Conservation (phyloP, 2,888 invertebrate genomes). For the Scrobipalpa costella region DNA sequence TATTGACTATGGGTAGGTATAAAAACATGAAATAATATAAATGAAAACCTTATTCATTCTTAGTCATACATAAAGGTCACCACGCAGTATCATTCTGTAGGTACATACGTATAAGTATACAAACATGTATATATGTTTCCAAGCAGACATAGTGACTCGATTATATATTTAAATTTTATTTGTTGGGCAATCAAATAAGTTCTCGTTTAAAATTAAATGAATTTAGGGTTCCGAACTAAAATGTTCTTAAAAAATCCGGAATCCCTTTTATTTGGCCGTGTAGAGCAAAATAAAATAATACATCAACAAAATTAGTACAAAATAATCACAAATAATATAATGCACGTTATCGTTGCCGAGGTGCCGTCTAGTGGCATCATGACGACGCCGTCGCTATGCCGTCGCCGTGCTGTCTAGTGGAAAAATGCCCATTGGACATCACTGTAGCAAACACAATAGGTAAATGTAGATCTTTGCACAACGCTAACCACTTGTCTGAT, state of each 20-base stretch:
- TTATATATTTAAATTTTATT: not conserved
- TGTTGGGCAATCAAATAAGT: not conserved
- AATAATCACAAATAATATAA: too few species aligned
- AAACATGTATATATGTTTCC: not conserved
- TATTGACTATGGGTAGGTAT: not conserved
- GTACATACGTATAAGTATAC: not conserved
- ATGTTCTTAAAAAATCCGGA: not conserved
- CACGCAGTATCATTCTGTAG: not conserved
- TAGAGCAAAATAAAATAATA: too few species aligned
- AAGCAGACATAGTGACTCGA: not conserved
- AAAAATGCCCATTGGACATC: too few species aligned
- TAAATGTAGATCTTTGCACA: too few species aligned
- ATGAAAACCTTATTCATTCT: slow-evolving; percentile 8
- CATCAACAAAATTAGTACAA: too few species aligned
- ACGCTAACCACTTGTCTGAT: too few species aligned
- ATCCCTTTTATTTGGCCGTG: too few species aligned
- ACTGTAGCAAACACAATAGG: too few species aligned
- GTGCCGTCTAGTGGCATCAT: too few species aligned
- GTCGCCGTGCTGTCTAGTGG: too few species aligned
- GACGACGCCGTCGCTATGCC: too few species aligned
- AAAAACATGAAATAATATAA: slow-evolving; percentile 1
- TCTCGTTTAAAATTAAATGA: not conserved
- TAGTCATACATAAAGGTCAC: slow-evolving; percentile 6
- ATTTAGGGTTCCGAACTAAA: not conserved
- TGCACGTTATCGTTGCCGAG: too few species aligned